Evolutionary conservation across 1,140 invertebrate genomes (phyloP).

Genomic region (Aphaenogaster ashmeadi): DNA sequence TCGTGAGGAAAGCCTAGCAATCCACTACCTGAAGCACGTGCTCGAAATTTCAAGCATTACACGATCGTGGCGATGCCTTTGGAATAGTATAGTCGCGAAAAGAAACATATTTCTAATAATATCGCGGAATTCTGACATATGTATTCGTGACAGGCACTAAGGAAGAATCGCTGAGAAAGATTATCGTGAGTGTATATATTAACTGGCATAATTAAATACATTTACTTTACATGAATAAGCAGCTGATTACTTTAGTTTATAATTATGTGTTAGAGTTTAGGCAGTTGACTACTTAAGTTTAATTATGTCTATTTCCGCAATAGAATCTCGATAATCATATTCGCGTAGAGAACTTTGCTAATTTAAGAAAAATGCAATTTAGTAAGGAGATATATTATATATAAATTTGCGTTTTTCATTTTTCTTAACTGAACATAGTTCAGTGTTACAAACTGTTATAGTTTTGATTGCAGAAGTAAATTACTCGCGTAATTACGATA

Average conservation of each 20-base stretch:
- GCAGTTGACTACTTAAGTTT: neutral
- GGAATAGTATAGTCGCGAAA: slow-evolving; percentile 38
- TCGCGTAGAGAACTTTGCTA: neutral
- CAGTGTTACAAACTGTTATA: too few species aligned
- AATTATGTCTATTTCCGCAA: neutral
- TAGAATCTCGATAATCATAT: neutral
- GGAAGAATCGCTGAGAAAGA: neutral
- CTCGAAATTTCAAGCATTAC: slow-evolving; percentile 53
- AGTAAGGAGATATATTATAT: neutral
- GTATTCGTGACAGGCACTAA: neutral
- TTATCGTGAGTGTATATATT: neutral
- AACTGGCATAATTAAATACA: neutral
- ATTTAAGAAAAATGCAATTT: neutral
- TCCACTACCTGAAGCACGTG: slow-evolving; percentile 41
- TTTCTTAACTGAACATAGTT: neutral
- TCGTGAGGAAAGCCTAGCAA: slow-evolving; percentile 23
- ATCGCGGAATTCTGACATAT: neutral
- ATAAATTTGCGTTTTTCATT: neutral
- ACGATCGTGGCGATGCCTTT: neutral
- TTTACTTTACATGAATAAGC: neutral
- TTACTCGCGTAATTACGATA: slow-evolving; percentile 25
- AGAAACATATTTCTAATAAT: slow-evolving; percentile 18
- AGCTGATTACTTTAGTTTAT: neutral
- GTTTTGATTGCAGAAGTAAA: slow-evolving; percentile 2
- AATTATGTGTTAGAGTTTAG: neutral